Evolutionary conservation across 2,888 invertebrate species (phyloP).

Genomic region (Pilophorus perplexus): DNA sequence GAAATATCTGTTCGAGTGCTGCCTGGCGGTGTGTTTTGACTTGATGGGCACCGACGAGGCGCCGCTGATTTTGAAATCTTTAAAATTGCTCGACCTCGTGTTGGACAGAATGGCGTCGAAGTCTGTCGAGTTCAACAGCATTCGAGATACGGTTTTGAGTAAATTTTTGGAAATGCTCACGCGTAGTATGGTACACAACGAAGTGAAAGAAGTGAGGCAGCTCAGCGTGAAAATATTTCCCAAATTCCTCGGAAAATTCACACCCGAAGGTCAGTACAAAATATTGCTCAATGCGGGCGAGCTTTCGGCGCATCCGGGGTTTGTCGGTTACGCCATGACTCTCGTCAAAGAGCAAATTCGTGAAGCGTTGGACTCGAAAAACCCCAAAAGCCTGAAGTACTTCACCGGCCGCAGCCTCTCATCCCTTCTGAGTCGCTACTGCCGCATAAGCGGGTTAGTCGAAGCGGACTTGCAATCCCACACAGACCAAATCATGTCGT

Average conservation of each 20-base stretch:
- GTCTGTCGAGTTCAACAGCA: slow-evolving; percentile 16
- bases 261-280: slow-evolving; percentile 16
- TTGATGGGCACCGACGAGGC: slow-evolving; percentile 12
- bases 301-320: slow-evolving; percentile 18
- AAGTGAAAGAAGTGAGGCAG: slow-evolving; percentile 17
- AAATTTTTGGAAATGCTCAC: slow-evolving; percentile 31
- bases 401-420: slow-evolving; percentile 12
- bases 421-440: slow-evolving; percentile 13
- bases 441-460: slow-evolving; percentile 3
- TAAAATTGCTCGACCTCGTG: slow-evolving; percentile 4
- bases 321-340: slow-evolving; percentile 16
- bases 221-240: slow-evolving; percentile 11
- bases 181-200: slow-evolving; percentile 20
- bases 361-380: slow-evolving; percentile 21
- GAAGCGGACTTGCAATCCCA: slow-evolving; percentile 26
- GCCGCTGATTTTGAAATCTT: slow-evolving; percentile 12
- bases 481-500: slow-evolving; percentile 17
- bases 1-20: slow-evolving; percentile 12
- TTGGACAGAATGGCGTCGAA: slow-evolving; percentile 8
- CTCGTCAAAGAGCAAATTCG: slow-evolving; percentile 17
- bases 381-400: neutral
- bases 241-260: slow-evolving; percentile 19
- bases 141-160: slow-evolving; percentile 25
- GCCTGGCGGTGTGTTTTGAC: slow-evolving; percentile 17
- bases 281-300: slow-evolving; percentile 17